Evolutionary conservation across 2,888 invertebrate genomes (phyloP).

Genomic region (Melanargia galathea): DNA sequence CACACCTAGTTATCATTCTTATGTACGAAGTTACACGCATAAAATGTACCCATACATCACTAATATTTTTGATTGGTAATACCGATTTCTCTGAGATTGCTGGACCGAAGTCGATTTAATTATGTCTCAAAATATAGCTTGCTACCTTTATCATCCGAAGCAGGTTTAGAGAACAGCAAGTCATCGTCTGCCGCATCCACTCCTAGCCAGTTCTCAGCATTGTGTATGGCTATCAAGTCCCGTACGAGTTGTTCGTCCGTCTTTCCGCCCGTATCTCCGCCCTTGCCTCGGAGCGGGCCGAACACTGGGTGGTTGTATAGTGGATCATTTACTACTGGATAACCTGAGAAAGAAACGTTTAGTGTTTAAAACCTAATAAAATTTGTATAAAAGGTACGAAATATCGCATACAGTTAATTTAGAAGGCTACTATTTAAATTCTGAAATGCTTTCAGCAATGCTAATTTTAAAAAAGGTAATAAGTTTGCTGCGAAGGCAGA

Average conservation of each 20-base stretch:
- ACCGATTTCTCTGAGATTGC: no score
- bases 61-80: no score
- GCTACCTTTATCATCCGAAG: constrained; percentile 84
- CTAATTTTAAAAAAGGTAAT: no score
- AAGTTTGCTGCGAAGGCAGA: no score
- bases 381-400: neutral
- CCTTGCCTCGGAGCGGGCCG: constrained; percentile 95
- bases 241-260: constrained; percentile 93
- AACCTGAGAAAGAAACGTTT: constrained; percentile 78
- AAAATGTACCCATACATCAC: no score
- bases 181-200: constrained; percentile 95
- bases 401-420: no score
- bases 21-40: no score
- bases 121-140: no score
- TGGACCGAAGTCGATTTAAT: no score
- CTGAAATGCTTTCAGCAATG: no score
- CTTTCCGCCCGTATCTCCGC: constrained; percentile 93
- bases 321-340: constrained; percentile 98
- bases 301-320: constrained; percentile 98
- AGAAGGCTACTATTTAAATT: no score
- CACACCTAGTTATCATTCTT: no score
- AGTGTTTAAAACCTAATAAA: neutral
- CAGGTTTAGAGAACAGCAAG: constrained; percentile 89
- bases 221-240: constrained; percentile 95
- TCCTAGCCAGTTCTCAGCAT: constrained; percentile 96